Percentiles rank a stretch among this genome's conserved stretches.
These are phyloP conservation scores for Eudyptes chrysolophus DNA, from an alignment of 2,113 vertebrate genomes.

Conservation along the genomic window DNA sequence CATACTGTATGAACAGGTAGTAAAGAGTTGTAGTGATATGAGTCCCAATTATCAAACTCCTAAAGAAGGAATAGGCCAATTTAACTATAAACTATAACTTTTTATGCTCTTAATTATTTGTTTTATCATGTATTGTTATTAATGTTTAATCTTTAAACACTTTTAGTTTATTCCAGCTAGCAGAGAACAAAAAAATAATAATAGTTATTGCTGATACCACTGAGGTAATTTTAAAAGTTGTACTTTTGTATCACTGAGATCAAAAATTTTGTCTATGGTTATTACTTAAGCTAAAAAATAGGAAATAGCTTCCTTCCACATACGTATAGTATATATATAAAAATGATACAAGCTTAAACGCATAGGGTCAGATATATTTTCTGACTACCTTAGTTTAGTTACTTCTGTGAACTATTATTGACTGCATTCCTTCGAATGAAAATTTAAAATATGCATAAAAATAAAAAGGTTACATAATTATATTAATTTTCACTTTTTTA, in stretches of 20 bases:
- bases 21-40: background rate
- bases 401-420: background rate
- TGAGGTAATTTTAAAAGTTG: background rate
- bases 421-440: conserved; percentile 14
- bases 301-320: background rate
- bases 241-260: background rate
- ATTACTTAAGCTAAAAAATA: conserved; percentile 44
- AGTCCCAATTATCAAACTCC: background rate
- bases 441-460: conserved; percentile 32
- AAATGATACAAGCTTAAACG: background rate
- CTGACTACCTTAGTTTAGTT: conserved; percentile 33
- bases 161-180: background rate
- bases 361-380: conserved; percentile 1
- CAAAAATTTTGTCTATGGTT: conserved; percentile 21
- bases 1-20: background rate
- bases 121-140: background rate
- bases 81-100: background rate
- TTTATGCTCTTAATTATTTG: background rate
- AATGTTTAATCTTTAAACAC: background rate
- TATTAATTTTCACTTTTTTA: conserved; percentile 59
- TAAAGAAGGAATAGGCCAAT: background rate
- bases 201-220: background rate
- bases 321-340: background rate
- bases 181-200: background rate
- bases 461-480: conserved; percentile 24